Conservation (phyloP, 2,113 vertebrate genomes). For the Phylloscopus whistleri region DNA sequence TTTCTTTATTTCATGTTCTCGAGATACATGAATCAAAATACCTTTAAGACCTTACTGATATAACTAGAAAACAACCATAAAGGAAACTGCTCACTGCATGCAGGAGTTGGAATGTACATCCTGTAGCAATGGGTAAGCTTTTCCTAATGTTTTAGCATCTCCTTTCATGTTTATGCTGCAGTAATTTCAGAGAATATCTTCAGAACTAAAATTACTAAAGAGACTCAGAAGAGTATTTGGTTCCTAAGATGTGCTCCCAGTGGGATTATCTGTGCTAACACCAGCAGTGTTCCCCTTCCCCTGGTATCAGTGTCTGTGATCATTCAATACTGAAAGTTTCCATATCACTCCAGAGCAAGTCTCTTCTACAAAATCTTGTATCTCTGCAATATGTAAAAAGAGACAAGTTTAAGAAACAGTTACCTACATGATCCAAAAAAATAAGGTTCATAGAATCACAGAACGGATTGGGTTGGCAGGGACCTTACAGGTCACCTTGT, state of each 20-base stretch:
- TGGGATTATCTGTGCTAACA: not conserved
- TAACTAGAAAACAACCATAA: not conserved
- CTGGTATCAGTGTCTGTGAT: not conserved
- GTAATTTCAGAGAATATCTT: not conserved
- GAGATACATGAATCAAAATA: not conserved
- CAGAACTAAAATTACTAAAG: not conserved
- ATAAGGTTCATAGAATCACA: not conserved
- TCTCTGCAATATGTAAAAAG: not conserved
- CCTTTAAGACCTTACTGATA: not conserved
- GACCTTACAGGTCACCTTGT: not conserved
- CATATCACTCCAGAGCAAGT: not conserved
- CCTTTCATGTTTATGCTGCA: not conserved
- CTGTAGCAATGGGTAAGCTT: not conserved
- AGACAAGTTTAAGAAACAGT: not conserved
- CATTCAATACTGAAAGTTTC: not conserved
- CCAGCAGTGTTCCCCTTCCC: not conserved
- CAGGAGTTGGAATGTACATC: not conserved
- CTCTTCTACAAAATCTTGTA: not conserved
- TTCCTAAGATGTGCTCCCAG: not conserved
- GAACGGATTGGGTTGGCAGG: not conserved
- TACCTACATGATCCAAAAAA: not conserved
- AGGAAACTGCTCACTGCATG: not conserved
- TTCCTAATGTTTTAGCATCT: not conserved
- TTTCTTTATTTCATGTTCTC: not conserved
- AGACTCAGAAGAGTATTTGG: not conserved